These are phyloP conservation scores for Enteromius unitaeniatus DNA, from an alignment of 2,797 vertebrate species.

Conservation along the genomic window DNA sequence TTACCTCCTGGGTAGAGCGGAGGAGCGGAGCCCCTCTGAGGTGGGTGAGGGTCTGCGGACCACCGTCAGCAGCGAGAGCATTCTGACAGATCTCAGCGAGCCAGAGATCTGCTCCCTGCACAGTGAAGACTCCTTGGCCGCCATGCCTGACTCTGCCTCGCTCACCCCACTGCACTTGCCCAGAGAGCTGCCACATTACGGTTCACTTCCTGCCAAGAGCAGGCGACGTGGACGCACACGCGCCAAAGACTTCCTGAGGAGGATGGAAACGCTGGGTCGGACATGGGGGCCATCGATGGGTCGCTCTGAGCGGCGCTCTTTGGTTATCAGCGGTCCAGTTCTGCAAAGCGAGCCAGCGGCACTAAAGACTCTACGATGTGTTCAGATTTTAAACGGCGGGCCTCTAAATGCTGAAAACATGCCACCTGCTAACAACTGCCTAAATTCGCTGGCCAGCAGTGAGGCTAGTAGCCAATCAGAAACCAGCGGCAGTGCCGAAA, in stretches of 20 bases:
- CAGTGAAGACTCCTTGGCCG: slow-evolving; percentile 85
- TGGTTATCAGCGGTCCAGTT: slow-evolving; percentile 87
- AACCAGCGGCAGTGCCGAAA: slow-evolving; percentile 77
- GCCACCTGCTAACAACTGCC: slow-evolving; percentile 39
- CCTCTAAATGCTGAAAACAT: slow-evolving; percentile 56
- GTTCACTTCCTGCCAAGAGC: slow-evolving; percentile 75
- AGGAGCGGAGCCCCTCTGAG: slow-evolving; percentile 49
- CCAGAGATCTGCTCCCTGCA: slow-evolving; percentile 93
- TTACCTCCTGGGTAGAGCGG: slow-evolving; percentile 61
- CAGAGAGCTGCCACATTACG: slow-evolving; percentile 62
- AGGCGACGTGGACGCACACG: slow-evolving; percentile 80
- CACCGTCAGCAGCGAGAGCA: slow-evolving; percentile 94
- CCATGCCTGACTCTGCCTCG: slow-evolving; percentile 79
- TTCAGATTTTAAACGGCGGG: slow-evolving; percentile 84
- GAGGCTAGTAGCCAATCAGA: slow-evolving; percentile 84
- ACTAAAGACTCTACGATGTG: slow-evolving; percentile 81
- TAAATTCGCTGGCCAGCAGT: slow-evolving; percentile 71
- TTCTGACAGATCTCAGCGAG: slow-evolving; percentile 95
- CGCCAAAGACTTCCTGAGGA: slow-evolving; percentile 90
- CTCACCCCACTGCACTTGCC: slow-evolving; percentile 68
- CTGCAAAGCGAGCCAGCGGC: slow-evolving; percentile 83
- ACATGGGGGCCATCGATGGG: slow-evolving; percentile 75
- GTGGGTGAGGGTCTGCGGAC: slow-evolving; percentile 78
- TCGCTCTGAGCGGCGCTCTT: slow-evolving; percentile 66
- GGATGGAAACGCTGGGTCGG: slow-evolving; percentile 89